Evolutionary conservation across 2,888 invertebrate species (phyloP), one percentile per base, ranked within the genome.

Genomic region (Campaea margaritaria): DNA sequence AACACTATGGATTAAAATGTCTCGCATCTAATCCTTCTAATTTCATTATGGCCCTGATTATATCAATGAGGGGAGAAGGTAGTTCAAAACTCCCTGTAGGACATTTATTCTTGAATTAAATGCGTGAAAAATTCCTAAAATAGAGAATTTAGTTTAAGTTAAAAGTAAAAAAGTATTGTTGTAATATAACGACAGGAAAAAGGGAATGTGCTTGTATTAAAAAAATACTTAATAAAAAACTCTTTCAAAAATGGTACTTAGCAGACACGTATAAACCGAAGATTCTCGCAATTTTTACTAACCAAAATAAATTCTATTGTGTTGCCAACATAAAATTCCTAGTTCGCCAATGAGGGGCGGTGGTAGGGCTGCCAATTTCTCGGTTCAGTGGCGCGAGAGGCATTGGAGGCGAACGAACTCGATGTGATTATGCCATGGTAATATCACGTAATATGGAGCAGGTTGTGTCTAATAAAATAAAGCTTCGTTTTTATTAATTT

Each of bases 331-430:
- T 75, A 74, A 75, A 79, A 78, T 65, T 71, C 71, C 68, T 65
- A 71, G 54, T 63, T 57, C 54, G 67, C 64, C 71, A 72, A 73
- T 70, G 68, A 69, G 65, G 68, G 69, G 50, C 65, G 62, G 64
- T 44, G 64, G 69, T 69, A 70, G 70, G 73, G 73, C 48, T 58
- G 75, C 68, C 79, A 85, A 85, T 85, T 85, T 85, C 69, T 76
- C 84, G 68, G 76, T 57, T 68, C 83, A 81, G 49, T 78, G 83
- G 72, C 64, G 72, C 81, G 82, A 67, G 75, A 75, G 65, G 70
- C 73, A 81, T 80, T 75, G 74, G 75, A 68, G 69, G 67, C 72
- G 75, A 51, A 78, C 75, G 76, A 75, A 71, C 73, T 64, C 63
- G 68, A 50, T 63, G 57, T 74, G 74, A 76, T 79, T 76, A 76